Conservation (phyloP, 2,888 invertebrate genomes). For the Tipula helvola region DNA sequence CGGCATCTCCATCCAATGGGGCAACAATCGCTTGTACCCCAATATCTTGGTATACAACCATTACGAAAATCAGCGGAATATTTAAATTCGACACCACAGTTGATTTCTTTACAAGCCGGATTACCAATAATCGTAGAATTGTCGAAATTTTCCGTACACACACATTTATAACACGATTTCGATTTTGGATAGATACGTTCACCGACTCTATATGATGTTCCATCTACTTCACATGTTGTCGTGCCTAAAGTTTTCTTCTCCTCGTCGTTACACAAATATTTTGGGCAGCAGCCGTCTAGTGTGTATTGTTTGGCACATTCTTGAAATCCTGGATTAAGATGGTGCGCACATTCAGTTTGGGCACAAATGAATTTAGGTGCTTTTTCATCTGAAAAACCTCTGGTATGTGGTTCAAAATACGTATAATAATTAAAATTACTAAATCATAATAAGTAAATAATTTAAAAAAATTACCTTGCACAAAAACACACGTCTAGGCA, state of each 20-base stretch:
- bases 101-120: constrained; percentile 17
- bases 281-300: constrained; percentile 15
- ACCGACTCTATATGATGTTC: constrained; percentile 37
- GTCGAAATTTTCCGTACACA: constrained; percentile 14
- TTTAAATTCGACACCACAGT: constrained; percentile 18
- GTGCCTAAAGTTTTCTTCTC: constrained; percentile 22
- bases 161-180: constrained; percentile 25
- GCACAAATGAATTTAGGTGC: not conserved
- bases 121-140: constrained; percentile 15
- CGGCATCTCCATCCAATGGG: constrained; percentile 20
- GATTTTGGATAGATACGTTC: constrained; percentile 36
- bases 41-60: constrained; percentile 19
- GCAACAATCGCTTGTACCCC: constrained; percentile 17
- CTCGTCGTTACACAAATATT: constrained; percentile 15
- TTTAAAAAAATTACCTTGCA: not conserved
- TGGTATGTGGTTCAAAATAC: not conserved
- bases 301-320: not conserved
- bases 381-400: not conserved
- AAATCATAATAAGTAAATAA: not conserved
- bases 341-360: not conserved
- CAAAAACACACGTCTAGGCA: not conserved
- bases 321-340: not conserved
- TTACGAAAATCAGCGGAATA: constrained; percentile 15
- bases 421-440: too few species aligned
- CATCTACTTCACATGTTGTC: constrained; percentile 35